phyloP scores from a whole-genome alignment of 2,113 vertebrate genomes.

The Pitta sordida region DNA sequence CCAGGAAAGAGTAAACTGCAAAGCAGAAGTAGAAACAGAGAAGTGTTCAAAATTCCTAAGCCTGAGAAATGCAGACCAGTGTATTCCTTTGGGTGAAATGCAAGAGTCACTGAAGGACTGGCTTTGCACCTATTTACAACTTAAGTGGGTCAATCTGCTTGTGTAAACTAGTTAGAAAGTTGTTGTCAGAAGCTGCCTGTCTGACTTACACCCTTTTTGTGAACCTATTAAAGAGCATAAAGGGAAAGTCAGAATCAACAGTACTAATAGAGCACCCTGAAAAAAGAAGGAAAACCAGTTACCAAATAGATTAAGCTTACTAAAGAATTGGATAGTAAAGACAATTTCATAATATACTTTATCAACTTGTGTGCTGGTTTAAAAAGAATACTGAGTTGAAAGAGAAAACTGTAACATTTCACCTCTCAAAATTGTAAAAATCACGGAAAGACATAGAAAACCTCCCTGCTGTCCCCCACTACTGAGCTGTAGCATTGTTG shows the following conservation, averaged over 20 bases:
- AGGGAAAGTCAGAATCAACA: neutral
- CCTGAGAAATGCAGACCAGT: neutral
- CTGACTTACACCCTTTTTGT: neutral
- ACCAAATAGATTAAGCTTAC: neutral
- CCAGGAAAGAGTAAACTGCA: neutral
- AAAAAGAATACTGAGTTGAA: neutral
- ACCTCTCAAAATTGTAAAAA: neutral
- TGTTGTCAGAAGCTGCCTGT: neutral
- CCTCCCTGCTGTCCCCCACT: neutral
- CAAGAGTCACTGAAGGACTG: neutral
- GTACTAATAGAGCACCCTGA: neutral
- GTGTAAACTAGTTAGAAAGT: neutral
- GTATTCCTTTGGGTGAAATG: neutral
- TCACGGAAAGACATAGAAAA: neutral
- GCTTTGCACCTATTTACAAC: neutral
- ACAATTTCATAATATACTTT: neutral
- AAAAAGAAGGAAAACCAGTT: neutral
- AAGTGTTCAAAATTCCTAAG: neutral
- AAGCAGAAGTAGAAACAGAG: neutral
- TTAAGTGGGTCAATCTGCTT: neutral
- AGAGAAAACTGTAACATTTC: neutral
- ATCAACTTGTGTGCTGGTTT: neutral
- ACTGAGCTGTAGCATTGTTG: neutral
- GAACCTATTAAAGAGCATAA: neutral
- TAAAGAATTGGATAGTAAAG: neutral